Percentiles rank a stretch among this genome's conserved stretches.
These are phyloP conservation scores for Pseudochirops corinnae DNA, from an alignment of 2,797 vertebrate genomes.

Conservation along the genomic window DNA sequence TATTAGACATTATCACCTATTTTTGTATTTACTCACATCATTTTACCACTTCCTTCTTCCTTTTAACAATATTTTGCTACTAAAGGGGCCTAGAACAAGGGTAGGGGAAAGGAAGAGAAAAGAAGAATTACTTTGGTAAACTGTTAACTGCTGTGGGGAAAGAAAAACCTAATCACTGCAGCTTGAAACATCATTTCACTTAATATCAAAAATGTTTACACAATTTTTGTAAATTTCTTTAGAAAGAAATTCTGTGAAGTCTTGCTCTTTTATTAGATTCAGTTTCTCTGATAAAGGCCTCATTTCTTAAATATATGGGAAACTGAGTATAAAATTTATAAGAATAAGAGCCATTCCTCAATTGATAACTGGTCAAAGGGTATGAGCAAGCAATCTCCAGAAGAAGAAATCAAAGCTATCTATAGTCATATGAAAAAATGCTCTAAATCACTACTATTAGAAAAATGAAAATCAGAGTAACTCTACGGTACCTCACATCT, in stretches of 20 bases:
- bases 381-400: neutral
- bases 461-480: neutral
- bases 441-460: neutral
- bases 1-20: neutral
- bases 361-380: neutral
- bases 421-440: neutral
- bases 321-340: neutral
- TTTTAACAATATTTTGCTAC: neutral
- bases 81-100: neutral
- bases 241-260: neutral
- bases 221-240: neutral
- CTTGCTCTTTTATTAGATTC: neutral
- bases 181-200: neutral
- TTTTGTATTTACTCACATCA: neutral
- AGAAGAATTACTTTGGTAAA: neutral
- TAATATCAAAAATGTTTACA: neutral
- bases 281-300: neutral
- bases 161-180: neutral
- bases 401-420: neutral
- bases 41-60: neutral
- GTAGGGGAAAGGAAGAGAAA: neutral
- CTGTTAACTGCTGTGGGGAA: neutral
- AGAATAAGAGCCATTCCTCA: neutral
- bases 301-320: neutral
- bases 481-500: neutral